These are phyloP conservation scores for Sceloporus tristichus DNA, from an alignment of 2,113 vertebrate genomes.

Conservation along the genomic window DNA sequence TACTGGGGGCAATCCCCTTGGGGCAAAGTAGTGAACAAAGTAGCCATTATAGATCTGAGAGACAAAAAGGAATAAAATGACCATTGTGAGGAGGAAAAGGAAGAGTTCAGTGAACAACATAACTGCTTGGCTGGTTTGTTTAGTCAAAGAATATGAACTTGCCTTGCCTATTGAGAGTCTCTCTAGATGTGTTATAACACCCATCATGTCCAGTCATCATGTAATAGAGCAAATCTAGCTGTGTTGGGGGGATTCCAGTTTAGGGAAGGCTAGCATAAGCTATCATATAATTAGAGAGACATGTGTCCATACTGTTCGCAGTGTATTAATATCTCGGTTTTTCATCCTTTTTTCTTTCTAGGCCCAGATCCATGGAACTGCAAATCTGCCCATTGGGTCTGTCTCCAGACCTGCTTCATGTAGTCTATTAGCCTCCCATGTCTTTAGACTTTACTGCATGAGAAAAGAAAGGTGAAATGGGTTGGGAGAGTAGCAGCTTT, in stretches of 20 bases:
- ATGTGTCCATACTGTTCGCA: too few species aligned
- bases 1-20: conserved; percentile 81
- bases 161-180: neutral
- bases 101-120: neutral
- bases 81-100: neutral
- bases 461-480: too few species aligned
- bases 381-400: neutral
- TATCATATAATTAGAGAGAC: neutral
- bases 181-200: neutral
- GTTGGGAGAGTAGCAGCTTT: too few species aligned
- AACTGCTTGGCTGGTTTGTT: neutral
- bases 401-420: neutral
- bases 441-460: too few species aligned
- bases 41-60: conserved; percentile 81
- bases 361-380: too few species aligned
- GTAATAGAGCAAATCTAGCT: neutral
- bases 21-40: conserved; percentile 87
- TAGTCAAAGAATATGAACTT: neutral
- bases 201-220: neutral
- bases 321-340: too few species aligned
- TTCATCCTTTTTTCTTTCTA: too few species aligned
- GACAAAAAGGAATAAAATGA: neutral
- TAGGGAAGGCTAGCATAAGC: neutral
- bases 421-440: too few species aligned
- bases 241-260: neutral